Evolutionary conservation across 2,113 vertebrate genomes (phyloP), one percentile per base, ranked within the genome.

Genomic region (Zosterops lateralis): DNA sequence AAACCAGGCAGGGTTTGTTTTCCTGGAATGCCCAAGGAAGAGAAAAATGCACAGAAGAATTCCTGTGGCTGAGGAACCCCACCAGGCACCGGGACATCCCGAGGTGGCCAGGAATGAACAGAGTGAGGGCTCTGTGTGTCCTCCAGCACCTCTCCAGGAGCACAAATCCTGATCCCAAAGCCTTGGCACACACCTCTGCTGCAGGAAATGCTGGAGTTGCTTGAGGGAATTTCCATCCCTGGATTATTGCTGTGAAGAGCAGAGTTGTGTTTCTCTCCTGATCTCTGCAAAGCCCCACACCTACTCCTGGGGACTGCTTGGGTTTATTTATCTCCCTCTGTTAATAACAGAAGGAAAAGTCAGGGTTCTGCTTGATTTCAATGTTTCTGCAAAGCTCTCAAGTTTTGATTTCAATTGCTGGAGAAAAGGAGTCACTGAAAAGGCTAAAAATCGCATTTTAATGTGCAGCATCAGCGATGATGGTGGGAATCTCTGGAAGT

Each of bases 101-200:
- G 22, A 88, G 18, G 45, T 88, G 82, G 50, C 54, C 4, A 8
- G n/a, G 34, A 26, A 18, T 24, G 32, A 36, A 3, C 36, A 53
- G 31, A 44, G 42, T 2, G 42, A 72, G 48, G 40, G 48, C 4
- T 36, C 2, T 19, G 31, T 6, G 15, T 6, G 20, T 28, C 66
- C 71, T 68, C 36, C 79, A 50, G 72, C 45, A 20, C 4, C 34
- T 42, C 56, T 5, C 36, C 82, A 44, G 67, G 24, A 85, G 47
- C 45, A 48, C 32, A 32, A 17, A 7, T 15, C 9, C 45, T 8
- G 0, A 36, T 82, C 42, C 32, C 1, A 5, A 7, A 29, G 45
- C 36, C 74, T 40, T 20, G 26, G 84, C 82, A 70, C 50, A 12
- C 28, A 2, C 6, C 58, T 57, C 24, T 65, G 81, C 77, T 31